Conservation (phyloP, 2,888 invertebrate species). For the Pristionchus fissidentatus region DNA sequence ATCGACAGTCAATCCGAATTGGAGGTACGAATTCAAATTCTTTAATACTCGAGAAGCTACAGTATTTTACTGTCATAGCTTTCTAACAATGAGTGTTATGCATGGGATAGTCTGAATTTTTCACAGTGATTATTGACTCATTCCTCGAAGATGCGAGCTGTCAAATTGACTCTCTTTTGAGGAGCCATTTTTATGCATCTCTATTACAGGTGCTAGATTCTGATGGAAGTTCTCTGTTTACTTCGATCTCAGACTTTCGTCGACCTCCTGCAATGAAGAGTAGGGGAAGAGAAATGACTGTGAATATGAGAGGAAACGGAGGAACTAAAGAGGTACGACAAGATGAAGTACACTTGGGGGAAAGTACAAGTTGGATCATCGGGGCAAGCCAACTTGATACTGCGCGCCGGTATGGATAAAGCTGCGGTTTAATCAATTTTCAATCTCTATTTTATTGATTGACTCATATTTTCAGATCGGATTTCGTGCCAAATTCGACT, state of each 20-base stretch:
- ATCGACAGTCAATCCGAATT: conserved; percentile 24
- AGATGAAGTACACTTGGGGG: no score
- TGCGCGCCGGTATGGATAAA: no score
- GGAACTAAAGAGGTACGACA: conserved; percentile 51
- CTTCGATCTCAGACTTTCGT: conserved; percentile 52
- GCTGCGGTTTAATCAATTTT: not conserved
- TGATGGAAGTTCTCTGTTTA: conserved; percentile 55
- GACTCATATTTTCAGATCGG: conserved; percentile 51
- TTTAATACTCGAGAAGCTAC: no score
- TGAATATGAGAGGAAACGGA: conserved; percentile 55
- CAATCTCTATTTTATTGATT: not conserved
- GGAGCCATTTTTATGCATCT: no score
- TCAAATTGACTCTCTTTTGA: not conserved
- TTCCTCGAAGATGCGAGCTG: not conserved
- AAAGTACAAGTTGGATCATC: no score
- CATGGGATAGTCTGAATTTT: no score
- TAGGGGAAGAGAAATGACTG: conserved; percentile 51
- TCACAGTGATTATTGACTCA: no score
- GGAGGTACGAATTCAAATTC: not conserved
- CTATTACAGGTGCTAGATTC: conserved; percentile 55
- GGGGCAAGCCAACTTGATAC: no score
- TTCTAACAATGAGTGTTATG: no score
- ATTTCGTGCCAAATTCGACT: conserved; percentile 60
- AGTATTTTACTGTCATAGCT: no score
- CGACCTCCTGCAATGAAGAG: conserved; percentile 61